These are phyloP conservation scores for Ara ararauna DNA, from an alignment of 2,797 vertebrate genomes.

Conservation along the genomic window DNA sequence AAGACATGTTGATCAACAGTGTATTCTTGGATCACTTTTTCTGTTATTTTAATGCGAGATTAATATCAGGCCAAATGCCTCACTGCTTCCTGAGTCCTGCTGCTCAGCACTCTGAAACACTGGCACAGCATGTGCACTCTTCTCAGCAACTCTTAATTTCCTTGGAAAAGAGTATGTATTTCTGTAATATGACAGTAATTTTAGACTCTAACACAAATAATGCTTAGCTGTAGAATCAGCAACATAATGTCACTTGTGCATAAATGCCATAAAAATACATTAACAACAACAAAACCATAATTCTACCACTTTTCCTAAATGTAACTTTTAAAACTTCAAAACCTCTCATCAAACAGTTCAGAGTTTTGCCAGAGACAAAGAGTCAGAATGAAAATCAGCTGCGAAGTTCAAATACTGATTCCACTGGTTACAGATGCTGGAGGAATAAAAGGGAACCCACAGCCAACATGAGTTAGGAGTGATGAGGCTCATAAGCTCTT, in stretches of 20 bases:
- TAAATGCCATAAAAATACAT: neutral
- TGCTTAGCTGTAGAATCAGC: neutral
- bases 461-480: neutral
- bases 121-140: neutral
- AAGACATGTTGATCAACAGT: conserved; percentile 11
- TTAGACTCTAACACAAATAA: neutral
- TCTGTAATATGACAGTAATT: neutral
- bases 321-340: neutral
- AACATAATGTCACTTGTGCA: neutral
- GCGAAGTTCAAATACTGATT: neutral
- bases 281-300: neutral
- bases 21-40: conserved; percentile 28
- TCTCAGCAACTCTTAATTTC: neutral
- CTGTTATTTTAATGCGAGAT: neutral
- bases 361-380: neutral
- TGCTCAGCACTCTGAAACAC: conserved; percentile 8
- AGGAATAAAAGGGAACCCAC: neutral
- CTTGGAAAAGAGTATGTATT: neutral
- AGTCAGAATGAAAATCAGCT: neutral
- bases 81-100: conserved; percentile 27
- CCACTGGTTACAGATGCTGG: neutral
- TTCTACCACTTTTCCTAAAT: neutral
- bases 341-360: neutral
- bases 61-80: neutral
- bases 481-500: neutral